These are phyloP conservation scores for Lithosia quadra DNA, from an alignment of 2,888 invertebrate genomes.

Conservation along the genomic window DNA sequence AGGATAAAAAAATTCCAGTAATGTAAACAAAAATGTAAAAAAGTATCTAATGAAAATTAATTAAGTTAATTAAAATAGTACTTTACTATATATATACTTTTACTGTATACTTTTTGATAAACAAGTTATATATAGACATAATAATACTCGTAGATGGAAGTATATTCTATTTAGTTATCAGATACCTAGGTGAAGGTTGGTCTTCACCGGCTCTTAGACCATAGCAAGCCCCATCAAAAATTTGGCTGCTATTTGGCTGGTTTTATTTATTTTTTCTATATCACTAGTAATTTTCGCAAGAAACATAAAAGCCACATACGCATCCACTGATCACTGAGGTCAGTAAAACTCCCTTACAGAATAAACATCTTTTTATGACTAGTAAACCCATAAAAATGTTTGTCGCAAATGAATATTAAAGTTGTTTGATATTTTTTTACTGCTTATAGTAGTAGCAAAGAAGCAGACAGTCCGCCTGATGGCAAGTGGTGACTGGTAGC, in stretches of 20 bases:
- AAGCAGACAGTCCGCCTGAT: not conserved
- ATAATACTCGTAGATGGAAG: too few relatives aligned
- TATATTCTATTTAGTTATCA: too few relatives aligned
- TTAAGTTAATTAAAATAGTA: too few relatives aligned
- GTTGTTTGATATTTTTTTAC: not conserved
- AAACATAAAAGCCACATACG: slow-evolving; percentile 5
- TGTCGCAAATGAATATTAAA: slow-evolving; percentile 5
- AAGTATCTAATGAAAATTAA: too few relatives aligned
- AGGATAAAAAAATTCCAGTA: too few relatives aligned
- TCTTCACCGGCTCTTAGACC: too few relatives aligned
- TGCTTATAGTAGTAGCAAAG: not conserved
- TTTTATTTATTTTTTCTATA: not conserved
- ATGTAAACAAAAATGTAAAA: too few relatives aligned
- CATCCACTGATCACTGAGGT: not conserved
- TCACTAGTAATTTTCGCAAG: not conserved
- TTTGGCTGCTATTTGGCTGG: not conserved
- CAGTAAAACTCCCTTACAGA: not conserved
- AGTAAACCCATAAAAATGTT: slow-evolving; percentile 12
- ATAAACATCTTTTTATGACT: slow-evolving; percentile 8
- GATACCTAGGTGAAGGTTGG: too few relatives aligned
- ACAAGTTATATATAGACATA: too few relatives aligned
- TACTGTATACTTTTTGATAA: too few relatives aligned
- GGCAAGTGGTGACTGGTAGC: not conserved
- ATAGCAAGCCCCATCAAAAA: not conserved
- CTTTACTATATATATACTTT: too few relatives aligned